Evolutionary conservation across 2,888 invertebrate genomes (phyloP).

Genomic region (Capitulum mitella): DNA sequence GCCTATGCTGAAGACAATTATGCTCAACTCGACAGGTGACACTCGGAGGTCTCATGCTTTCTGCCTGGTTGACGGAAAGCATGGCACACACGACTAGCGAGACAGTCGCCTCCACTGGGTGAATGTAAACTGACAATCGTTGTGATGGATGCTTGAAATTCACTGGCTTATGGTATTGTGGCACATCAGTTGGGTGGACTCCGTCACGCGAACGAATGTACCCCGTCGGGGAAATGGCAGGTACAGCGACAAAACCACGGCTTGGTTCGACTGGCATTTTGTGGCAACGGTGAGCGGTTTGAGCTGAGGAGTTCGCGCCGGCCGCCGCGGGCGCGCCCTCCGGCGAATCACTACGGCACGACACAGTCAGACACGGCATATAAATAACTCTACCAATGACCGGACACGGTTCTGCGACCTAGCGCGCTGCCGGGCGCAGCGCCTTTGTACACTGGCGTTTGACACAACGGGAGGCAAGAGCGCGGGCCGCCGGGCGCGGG

Average conservation of each 20-base stretch:
- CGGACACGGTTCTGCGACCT: background rate
- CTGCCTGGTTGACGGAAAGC: background rate
- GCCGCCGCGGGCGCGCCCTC: background rate
- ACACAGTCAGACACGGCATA: background rate
- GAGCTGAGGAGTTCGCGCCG: background rate
- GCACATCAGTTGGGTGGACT: slow-evolving; percentile 10
- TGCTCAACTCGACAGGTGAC: background rate
- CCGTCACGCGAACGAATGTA: background rate
- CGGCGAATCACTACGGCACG: background rate
- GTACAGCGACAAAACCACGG: background rate
- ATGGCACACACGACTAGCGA: slow-evolving; percentile 13
- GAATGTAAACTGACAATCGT: background rate
- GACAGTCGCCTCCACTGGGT: background rate
- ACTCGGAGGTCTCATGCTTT: background rate
- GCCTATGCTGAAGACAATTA: background rate
- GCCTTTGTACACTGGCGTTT: slow-evolving; percentile 22
- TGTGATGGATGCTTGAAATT: background rate
- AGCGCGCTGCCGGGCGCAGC: background rate
- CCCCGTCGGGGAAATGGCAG: background rate
- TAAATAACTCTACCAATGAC: slow-evolving; percentile 4
- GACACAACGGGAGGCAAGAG: slow-evolving; percentile 22
- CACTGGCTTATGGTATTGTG: slow-evolving; percentile 17
- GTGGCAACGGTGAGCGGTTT: background rate
- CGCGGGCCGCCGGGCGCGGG: background rate
- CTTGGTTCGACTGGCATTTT: background rate